Evolutionary conservation across 2,113 vertebrate genomes (phyloP), one percentile per base, ranked within the genome.

Genomic region (Brienomyrus brachyistius): DNA sequence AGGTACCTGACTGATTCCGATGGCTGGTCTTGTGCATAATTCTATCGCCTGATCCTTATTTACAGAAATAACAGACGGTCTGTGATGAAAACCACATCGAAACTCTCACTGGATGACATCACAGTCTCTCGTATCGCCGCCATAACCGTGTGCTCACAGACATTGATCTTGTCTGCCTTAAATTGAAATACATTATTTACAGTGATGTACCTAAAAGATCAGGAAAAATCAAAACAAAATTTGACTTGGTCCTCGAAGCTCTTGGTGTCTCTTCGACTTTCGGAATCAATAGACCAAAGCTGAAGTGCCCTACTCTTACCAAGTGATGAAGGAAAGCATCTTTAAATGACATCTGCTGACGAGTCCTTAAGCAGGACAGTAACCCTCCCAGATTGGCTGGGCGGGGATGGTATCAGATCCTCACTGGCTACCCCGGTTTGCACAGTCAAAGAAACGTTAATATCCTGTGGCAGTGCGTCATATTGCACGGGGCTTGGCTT

Each of bases 201-300:
- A 43, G 35, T 17, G 11, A 13, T 40, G 70, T 77, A 77, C 70
- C 27, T 35, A 43, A 80, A 80, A 43, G 35, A 80, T 43, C 31
- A 40, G 74, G 74, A 40, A 40, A 80, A 80, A 80, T 43, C 5
- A 6, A 80, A 80, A 40, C 27, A 7, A 80, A 8, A 84, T 48
- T n/a, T 84, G 23, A 84, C 48, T 48, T 47, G 17, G 4, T 9
- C 50, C 74, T 82, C 17, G 45, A 23, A 54, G 88, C 52, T 84
- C 31, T 59, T 54, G 52, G 35, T 8, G 5, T 56, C 21, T 9
- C n/a, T 89, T 89, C 85, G 52, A 89, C 77, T 89, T 35, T 27
- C 66, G 15, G 74, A 80, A 89, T 89, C 51, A 89, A 89, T 85
- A 77, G n/a, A 27, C 62, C 62, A 70, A 70, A 48, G 54, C 54